phyloP scores from a whole-genome alignment of 2,113 vertebrate genomes.

The Toxotes chatareus region DNA sequence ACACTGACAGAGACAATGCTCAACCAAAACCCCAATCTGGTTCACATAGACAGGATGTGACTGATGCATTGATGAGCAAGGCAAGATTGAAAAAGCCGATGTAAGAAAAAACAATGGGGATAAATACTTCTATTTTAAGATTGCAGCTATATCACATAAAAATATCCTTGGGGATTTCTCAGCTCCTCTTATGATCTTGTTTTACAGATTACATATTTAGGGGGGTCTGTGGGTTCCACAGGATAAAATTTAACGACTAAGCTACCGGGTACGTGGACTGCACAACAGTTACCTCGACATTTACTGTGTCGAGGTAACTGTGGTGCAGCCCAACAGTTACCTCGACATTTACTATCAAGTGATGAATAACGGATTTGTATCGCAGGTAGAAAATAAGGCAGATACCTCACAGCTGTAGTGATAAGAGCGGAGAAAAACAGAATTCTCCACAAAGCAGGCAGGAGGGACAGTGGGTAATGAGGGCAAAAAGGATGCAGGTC shows the following conservation, averaged over 20 bases:
- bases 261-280: background rate
- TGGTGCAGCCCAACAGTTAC: background rate
- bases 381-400: constrained; percentile 5
- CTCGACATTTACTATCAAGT: background rate
- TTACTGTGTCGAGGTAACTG: no score
- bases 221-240: background rate
- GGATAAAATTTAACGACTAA: constrained; percentile 14
- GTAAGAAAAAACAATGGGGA: background rate
- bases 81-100: background rate
- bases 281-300: background rate
- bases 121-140: background rate
- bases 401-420: background rate
- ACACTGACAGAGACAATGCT: constrained; percentile 44
- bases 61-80: constrained; percentile 12
- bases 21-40: constrained; percentile 19
- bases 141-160: background rate
- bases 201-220: constrained; percentile 24
- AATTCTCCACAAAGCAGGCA: constrained; percentile 24
- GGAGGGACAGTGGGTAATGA: constrained; percentile 55
- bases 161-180: constrained; percentile 25
- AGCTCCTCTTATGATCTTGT: constrained; percentile 24
- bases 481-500: constrained; percentile 57
- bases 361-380: constrained; percentile 17
- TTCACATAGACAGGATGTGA: constrained; percentile 37
- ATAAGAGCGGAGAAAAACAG: constrained; percentile 10